These are phyloP conservation scores for Sycobia sp. DNA, from an alignment of 1,140 invertebrate species.

Conservation along the genomic window DNA sequence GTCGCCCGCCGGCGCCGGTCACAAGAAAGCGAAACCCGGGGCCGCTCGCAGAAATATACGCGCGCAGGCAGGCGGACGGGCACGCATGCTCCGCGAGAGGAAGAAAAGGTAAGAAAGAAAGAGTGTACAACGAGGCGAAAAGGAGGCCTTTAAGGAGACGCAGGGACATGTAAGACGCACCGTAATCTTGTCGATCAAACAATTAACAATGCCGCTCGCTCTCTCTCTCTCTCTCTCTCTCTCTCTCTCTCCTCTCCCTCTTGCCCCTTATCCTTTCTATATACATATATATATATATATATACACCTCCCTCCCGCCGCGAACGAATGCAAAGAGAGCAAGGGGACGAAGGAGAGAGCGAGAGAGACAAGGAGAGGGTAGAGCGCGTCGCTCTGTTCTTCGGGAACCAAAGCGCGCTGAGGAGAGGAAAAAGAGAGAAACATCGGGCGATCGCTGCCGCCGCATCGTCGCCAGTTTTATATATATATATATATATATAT, in stretches of 20 bases:
- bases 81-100: background rate
- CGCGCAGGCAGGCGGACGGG: constrained; percentile 10
- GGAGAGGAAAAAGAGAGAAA: no score
- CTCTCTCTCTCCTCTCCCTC: constrained; percentile 39
- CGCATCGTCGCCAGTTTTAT: no score
- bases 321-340: no score
- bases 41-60: background rate
- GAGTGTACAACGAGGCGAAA: constrained; percentile 21
- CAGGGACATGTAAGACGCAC: constrained; percentile 58
- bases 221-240: constrained; percentile 40
- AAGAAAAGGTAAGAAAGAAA: constrained; percentile 35
- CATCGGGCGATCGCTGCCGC: no score
- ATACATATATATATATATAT: no score
- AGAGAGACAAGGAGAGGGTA: no score
- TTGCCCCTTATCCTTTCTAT: no score
- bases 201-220: constrained; percentile 40
- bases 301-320: no score
- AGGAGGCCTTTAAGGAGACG: constrained; percentile 45
- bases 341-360: no score
- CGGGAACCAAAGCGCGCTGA: no score
- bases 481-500: no score
- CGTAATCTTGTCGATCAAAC: constrained; percentile 63
- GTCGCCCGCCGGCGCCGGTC: background rate
- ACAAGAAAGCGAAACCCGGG: constrained; percentile 24
- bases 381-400: no score